Evolutionary conservation across 2,113 vertebrate species (phyloP).

Genomic region (Callorhinus ursinus): DNA sequence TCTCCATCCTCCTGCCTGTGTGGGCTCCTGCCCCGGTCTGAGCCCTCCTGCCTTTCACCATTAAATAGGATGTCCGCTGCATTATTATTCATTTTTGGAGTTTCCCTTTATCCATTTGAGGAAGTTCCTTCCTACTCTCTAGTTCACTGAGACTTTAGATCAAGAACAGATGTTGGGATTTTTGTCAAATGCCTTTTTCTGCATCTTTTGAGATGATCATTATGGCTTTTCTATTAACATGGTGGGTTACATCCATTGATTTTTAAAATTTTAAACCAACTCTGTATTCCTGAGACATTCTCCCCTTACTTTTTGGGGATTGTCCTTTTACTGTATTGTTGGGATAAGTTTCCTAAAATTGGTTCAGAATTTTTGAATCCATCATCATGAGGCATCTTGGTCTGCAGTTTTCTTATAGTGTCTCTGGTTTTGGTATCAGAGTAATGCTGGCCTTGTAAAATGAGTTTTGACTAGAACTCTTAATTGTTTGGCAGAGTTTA

Average conservation of each 20-base stretch:
- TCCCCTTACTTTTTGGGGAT: neutral
- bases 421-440: neutral
- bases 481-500: neutral
- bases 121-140: neutral
- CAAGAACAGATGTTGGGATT: neutral
- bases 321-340: neutral
- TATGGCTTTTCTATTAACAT: neutral
- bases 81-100: neutral
- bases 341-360: neutral
- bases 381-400: neutral
- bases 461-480: neutral
- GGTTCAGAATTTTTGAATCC: neutral
- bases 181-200: neutral
- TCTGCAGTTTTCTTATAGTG: neutral
- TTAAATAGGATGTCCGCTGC: neutral
- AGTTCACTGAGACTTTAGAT: neutral
- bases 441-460: neutral
- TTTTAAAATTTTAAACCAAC: neutral
- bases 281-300: neutral
- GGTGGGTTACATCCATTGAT: neutral
- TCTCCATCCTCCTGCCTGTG: neutral
- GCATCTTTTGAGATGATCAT: neutral
- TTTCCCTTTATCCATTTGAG: neutral
- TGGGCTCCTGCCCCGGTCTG: fast-evolving
- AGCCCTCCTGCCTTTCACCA: neutral